phyloP scores from a whole-genome alignment of 2,113 vertebrate species.

The Tragelaphus imberbis region DNA sequence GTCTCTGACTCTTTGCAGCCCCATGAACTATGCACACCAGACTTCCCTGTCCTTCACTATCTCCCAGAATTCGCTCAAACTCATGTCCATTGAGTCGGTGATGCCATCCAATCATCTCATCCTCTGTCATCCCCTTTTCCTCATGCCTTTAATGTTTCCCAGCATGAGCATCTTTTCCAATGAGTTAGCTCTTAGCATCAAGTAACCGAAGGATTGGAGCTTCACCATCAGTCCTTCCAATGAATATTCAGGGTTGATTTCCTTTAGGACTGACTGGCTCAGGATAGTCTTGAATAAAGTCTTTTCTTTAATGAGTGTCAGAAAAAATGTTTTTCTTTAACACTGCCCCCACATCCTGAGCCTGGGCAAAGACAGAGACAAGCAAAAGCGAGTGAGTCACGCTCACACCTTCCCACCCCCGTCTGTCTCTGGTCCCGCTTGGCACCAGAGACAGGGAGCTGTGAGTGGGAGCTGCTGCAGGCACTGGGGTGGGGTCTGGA shows the following conservation, averaged over 20 bases:
- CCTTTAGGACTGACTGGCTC: not conserved
- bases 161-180: not conserved
- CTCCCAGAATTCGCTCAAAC: not conserved
- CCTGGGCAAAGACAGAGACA: not conserved
- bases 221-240: not conserved
- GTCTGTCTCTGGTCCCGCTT: not conserved
- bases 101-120: not conserved
- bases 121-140: not conserved
- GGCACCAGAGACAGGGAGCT: not conserved
- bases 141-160: not conserved
- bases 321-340: not conserved
- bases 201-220: not conserved
- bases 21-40: not conserved
- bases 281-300: not conserved
- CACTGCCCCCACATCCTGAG: not conserved
- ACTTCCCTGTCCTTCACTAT: not conserved
- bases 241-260: not conserved
- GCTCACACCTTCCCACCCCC: not conserved
- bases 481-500: not conserved
- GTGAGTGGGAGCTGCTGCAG: not conserved
- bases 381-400: not conserved
- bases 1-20: not conserved
- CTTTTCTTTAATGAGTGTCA: not conserved
- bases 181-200: not conserved
- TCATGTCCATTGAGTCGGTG: not conserved